Base-by-base conservation (phyloP, 2,797 vertebrate genomes). In the Buphagus erythrorhynchus region DNA sequence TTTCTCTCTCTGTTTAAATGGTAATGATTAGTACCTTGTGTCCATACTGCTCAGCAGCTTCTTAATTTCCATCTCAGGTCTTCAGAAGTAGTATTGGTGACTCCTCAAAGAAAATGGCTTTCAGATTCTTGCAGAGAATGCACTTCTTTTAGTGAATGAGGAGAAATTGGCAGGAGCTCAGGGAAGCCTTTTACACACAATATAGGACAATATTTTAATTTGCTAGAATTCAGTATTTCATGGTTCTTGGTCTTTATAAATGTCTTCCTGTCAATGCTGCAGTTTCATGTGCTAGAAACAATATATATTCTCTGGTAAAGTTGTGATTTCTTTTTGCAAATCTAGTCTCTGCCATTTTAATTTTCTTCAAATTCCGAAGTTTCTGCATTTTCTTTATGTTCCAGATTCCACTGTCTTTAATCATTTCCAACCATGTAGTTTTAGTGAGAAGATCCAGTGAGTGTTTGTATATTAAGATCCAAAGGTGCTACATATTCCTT, bases 11-110 rank as follows among this genome's bases (percentile, higher is more conserved):
- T 80, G 28, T 73, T 65, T 43, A 51, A 79, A 77, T 40, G 10
- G 16, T 18, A 36, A 5, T 20, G 25, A 22, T 67, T 38, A 45
- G 21, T 78, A 67, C 45, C 25, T 52, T 0, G 0, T 62, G 25
- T 82, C 20, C 26, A 28, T 49, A 31, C 24, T 58, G 16, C 38
- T 31, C 17, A 62, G 20, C 11, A 86, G n/a, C 40, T 6, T 36
- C 3, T 42, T 45, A 45, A 59, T 68, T 76, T 24, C 20, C 20
- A 3, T 61, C 28, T 43, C 43, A 57, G 11, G 9, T 81, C 36
- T 42, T 82, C 46, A 17, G 10, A 20, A 31, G 13, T 38, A 19
- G 22, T 52, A 16, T 9, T 65, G 57, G 12, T 81, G 38, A 28
- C 16, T 85, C 20, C 13, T 12, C 13, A 54, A 20, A 62, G 21